Percentiles rank a stretch among this genome's conserved stretches.
These are phyloP conservation scores for Microplitis manilae DNA, from an alignment of 2,888 invertebrate genomes.

Conservation along the genomic window DNA sequence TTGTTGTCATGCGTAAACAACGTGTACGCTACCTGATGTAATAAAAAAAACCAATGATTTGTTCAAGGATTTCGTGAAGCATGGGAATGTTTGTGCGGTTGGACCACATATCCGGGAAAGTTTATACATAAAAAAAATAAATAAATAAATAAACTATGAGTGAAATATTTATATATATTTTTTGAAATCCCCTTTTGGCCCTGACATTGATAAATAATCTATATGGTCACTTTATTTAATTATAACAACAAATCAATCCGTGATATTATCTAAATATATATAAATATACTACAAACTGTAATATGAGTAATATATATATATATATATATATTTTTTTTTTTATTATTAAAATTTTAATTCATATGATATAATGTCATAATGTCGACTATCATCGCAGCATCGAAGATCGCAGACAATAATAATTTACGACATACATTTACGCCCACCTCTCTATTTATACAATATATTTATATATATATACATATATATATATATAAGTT, in stretches of 20 bases:
- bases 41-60: conserved; percentile 14
- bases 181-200: too few species aligned
- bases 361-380: not conserved
- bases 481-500: not conserved
- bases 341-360: not conserved
- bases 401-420: not conserved
- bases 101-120: conserved; percentile 26
- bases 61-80: not conserved
- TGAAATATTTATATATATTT: too few species aligned
- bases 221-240: too few species aligned
- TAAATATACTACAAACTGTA: too few species aligned
- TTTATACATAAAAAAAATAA: not conserved
- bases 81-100: conserved; percentile 20
- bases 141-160: not conserved
- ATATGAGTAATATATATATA: too few species aligned
- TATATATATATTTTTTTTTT: conserved; percentile 6
- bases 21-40: not conserved
- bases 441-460: conserved; percentile 17
- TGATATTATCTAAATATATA: too few species aligned
- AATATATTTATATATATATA: not conserved
- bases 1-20: conserved; percentile 2
- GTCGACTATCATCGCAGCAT: too few species aligned
- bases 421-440: conserved; percentile 5
- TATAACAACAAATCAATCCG: too few species aligned
- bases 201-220: too few species aligned